Base-by-base conservation (phyloP, 2,888 invertebrate species). In the Scrobipalpa atriplicella region DNA sequence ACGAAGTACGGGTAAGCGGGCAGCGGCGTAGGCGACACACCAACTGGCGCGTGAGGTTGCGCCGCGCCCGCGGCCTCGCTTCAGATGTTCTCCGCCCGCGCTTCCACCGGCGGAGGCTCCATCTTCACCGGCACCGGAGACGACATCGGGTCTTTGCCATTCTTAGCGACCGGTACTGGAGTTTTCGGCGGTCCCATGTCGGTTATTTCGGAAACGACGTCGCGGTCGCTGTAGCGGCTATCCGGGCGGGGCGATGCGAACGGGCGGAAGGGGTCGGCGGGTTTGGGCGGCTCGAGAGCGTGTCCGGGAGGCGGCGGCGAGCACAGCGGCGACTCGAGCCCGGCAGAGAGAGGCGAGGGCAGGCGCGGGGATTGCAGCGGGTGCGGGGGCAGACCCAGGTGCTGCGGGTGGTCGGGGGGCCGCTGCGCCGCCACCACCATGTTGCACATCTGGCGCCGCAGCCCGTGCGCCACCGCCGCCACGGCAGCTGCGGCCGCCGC, bases 391-490 rank as follows among this genome's bases (percentile, higher is more conserved):
- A 78, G 89, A 72, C 84, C 89, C 75, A 79, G 94, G 89, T 94
- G 93, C 82, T 93, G 90, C 73, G 87, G 84, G 71, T 90, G 90
- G 69, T 90, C 90, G 52, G 83, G 80, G 16, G 90, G 89, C 19
- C 90, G 83, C 77, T 90, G 91, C 51, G 90, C 89, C 9, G 90
- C 87, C 18, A 96, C 96, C 67, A 95, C 95, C 95, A 96, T 95
- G 85, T 95, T 95, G 93, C 96, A 96, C 96, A 97, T 97, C 87
- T 97, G 97, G 74, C 97, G 97, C 64, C 97, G 94, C 67, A 97
- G 92, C 56, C 96, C 96, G 89, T 97, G 97, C 16, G 97, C 97
- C 66, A 97, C 97, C 18, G 96, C 96, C 11, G 97, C 97, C 52
- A 97, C 97, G 47, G 97, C 97, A 43, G 97, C 97, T 64, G 97